These are phyloP conservation scores for Pitta sordida DNA, from an alignment of 2,113 vertebrate species.

Conservation along the genomic window DNA sequence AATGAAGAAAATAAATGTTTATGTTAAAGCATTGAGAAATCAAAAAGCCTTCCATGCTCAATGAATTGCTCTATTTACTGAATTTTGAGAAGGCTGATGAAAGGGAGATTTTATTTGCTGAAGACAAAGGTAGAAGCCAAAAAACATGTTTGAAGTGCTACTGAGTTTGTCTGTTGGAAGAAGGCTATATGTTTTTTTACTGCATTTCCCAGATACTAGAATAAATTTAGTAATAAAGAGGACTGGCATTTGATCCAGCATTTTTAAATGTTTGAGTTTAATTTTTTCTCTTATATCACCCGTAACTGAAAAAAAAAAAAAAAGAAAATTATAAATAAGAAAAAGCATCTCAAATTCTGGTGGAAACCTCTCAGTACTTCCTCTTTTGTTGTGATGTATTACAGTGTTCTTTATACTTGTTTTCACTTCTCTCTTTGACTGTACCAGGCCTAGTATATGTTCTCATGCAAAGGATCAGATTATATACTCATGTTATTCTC, in stretches of 20 bases:
- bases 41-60: not conserved
- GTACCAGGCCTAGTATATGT: not conserved
- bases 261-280: not conserved
- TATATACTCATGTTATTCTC: not conserved
- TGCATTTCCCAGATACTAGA: not conserved
- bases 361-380: not conserved
- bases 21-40: not conserved
- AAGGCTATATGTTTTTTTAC: not conserved
- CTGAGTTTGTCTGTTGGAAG: not conserved
- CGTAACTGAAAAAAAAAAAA: not conserved
- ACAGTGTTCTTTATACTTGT: not conserved
- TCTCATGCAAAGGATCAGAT: not conserved
- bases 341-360: not conserved
- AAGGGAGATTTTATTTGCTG: not conserved
- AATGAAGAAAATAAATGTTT: not conserved
- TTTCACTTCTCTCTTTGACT: not conserved
- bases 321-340: not conserved
- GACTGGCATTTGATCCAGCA: not conserved
- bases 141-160: not conserved
- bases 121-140: not conserved
- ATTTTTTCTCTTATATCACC: not conserved
- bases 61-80: not conserved
- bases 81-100: not conserved
- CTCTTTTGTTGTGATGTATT: not conserved
- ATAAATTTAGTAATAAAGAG: not conserved